Percentiles rank a stretch among this genome's conserved stretches.
These are phyloP conservation scores for Aphis craccivora DNA, from an alignment of 1,140 invertebrate genomes.

Conservation along the genomic window DNA sequence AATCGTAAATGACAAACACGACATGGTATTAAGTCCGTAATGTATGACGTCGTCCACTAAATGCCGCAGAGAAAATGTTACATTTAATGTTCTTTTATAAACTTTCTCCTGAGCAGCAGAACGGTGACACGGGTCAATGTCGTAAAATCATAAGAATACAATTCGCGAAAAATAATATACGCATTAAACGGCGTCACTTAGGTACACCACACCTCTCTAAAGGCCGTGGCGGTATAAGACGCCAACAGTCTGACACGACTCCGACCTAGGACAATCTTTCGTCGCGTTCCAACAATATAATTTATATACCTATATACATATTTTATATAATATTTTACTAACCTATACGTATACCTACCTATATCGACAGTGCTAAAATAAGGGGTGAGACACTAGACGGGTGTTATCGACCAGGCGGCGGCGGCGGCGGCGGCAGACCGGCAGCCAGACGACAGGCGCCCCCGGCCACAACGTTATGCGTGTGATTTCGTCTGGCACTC, in stretches of 20 bases:
- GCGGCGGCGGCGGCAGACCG: background rate
- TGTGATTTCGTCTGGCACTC: slow-evolving; percentile 9
- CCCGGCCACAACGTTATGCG: background rate
- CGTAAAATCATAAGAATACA: background rate
- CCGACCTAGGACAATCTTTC: slow-evolving; percentile 29
- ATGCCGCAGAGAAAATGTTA: background rate
- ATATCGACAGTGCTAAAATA: background rate
- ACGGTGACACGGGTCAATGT: background rate
- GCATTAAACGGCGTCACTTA: background rate
- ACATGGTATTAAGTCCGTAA: background rate
- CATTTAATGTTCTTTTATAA: background rate
- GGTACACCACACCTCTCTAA: background rate
- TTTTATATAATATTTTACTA: background rate
- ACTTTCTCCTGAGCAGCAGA: background rate
- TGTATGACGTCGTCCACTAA: background rate
- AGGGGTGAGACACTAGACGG: background rate
- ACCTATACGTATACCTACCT: background rate
- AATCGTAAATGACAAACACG: background rate
- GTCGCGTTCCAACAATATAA: background rate
- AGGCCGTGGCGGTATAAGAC: too few relatives aligned
- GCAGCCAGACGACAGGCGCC: slow-evolving; percentile 35
- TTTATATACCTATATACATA: background rate
- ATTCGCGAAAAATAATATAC: background rate
- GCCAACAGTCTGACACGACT: background rate
- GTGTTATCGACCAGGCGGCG: slow-evolving; percentile 21